These are phyloP conservation scores for Morus bassanus DNA, from an alignment of 2,797 vertebrate species.

Conservation along the genomic window DNA sequence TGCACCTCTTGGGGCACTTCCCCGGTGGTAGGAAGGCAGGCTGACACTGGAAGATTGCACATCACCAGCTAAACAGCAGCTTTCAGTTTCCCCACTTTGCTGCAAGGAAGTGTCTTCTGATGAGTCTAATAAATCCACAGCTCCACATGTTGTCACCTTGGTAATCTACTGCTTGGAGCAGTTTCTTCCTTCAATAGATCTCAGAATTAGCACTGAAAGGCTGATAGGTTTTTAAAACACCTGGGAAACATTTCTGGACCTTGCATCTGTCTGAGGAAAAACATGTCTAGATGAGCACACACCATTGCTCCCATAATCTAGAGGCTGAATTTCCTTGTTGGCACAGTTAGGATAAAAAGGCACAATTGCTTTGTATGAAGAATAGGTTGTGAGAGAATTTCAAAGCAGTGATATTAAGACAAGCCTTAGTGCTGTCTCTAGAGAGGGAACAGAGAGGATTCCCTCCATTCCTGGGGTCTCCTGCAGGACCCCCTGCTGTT, in stretches of 20 bases:
- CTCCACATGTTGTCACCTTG: background rate
- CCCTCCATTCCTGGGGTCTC: background rate
- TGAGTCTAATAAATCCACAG: constrained; percentile 25
- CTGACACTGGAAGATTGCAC: background rate
- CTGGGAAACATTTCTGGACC: background rate
- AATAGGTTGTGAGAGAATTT: background rate
- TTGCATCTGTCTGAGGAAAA: background rate
- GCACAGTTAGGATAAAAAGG: background rate
- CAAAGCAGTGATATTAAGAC: background rate
- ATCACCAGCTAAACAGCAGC: background rate
- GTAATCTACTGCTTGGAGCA: constrained; percentile 5
- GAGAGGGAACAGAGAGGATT: background rate
- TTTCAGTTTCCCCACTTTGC: background rate
- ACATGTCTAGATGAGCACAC: background rate
- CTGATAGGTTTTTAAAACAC: background rate
- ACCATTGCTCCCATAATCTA: background rate
- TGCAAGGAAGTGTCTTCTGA: background rate
- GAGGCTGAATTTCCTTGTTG: background rate
- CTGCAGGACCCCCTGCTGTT: background rate
- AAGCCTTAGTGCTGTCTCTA: background rate
- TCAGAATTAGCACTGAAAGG: background rate
- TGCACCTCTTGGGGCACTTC: background rate
- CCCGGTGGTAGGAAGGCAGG: background rate
- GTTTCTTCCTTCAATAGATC: background rate
- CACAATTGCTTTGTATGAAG: background rate